phyloP scores from a whole-genome alignment of 2,888 invertebrate genomes.

The Zeuzera pyrina region DNA sequence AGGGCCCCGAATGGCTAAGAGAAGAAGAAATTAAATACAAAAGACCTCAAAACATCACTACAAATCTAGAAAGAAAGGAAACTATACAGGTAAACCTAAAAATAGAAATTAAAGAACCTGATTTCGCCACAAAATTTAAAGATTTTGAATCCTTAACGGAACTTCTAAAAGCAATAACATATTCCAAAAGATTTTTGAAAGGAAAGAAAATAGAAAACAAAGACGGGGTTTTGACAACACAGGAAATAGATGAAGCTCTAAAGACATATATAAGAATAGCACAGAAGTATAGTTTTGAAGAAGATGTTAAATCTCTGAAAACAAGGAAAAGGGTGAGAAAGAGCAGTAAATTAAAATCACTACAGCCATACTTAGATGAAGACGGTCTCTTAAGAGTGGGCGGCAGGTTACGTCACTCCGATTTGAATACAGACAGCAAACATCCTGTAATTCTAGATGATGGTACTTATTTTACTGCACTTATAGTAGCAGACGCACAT shows the following conservation, averaged over 20 bases:
- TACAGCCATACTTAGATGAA: background rate
- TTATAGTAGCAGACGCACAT: slow-evolving; percentile 6
- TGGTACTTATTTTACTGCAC: background rate
- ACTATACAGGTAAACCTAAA: background rate
- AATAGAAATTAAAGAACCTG: background rate
- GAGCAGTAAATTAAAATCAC: background rate
- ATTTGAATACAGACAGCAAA: background rate
- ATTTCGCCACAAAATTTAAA: background rate
- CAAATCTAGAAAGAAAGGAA: background rate
- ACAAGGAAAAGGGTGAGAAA: background rate
- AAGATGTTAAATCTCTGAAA: too few species aligned
- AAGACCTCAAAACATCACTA: background rate
- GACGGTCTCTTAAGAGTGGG: background rate
- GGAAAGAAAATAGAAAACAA: background rate
- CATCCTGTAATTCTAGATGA: background rate
- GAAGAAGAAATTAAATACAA: background rate
- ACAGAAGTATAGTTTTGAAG: too few species aligned
- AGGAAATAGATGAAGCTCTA: slow-evolving; percentile 3
- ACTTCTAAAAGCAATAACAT: slow-evolving; percentile 1
- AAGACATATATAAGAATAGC: slow-evolving; percentile 1
- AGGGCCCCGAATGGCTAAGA: slow-evolving; percentile 2
- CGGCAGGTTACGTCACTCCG: background rate
- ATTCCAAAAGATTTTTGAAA: background rate
- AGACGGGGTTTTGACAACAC: background rate
- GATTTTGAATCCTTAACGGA: slow-evolving; percentile 2